Base-by-base conservation (phyloP, 2,888 invertebrate genomes). In the Arctia plantaginis region DNA sequence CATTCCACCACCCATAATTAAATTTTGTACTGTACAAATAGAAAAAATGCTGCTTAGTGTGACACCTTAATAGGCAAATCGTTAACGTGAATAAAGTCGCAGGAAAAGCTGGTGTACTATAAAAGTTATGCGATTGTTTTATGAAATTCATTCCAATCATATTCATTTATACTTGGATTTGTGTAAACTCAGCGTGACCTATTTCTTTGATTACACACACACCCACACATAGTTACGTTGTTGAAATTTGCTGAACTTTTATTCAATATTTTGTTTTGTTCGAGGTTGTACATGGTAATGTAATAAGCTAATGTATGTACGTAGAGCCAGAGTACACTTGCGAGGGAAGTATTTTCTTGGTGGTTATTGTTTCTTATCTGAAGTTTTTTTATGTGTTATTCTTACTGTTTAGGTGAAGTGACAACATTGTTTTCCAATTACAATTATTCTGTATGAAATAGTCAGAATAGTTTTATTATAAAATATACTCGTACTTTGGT, bases 231-330 rank as follows among this genome's bases (percentile, higher is more conserved):
- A 41, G 62, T 62, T 23, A 72, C 74, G 69, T 68, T 78, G 72
- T 77, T 74, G 73, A 75, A 75, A 68, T 33, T 23, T n/a, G 44
- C 7, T 68, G 47, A 70, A 65, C 59, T 82, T 73, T 76, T 77
- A 59, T 75, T 77, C 68, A 30, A 70, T 82, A 73, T 72, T 73
- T 69, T 69, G 73, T 75, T 77, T 81, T 79, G 77, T 79, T 82
- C 72, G 71, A 67, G 72, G 74, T 30, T 41, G 35, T 35, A 70
- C 76, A 82, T 84, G 76, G 47, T 82, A 82, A 85, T 84, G 80
- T 84, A 82, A 82, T 85, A 85, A 82, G 69, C 72, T 80, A 80
- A 85, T 79, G 79, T 77, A 77, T 78, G 44, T 78, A 76, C 76
- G 41, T 74, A 68, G 65, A 66, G 44, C 59, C 71, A 18, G n/a